Percentiles rank a stretch among this genome's conserved stretches.
Conservation (phyloP, 2,113 vertebrate species). For the Brienomyrus brachyistius region DNA sequence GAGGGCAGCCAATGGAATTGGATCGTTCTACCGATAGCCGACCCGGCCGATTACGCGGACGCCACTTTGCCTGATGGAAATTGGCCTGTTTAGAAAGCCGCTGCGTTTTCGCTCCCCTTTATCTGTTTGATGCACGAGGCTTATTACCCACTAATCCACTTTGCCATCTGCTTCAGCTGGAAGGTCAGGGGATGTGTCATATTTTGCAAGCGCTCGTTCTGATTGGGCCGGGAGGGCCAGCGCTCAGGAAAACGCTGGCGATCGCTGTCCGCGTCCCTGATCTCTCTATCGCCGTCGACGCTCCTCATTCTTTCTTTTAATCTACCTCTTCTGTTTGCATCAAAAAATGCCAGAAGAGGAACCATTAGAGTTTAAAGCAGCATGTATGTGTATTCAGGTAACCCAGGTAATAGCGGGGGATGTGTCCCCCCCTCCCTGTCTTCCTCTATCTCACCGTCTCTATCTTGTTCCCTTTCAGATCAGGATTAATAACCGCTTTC, state of each 20-base stretch:
- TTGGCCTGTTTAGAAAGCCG: conserved; percentile 26
- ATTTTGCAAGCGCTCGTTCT: conserved; percentile 38
- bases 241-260: not conserved
- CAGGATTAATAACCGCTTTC: not conserved
- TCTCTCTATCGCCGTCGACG: not conserved
- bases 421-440: not conserved
- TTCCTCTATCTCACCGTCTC: not conserved
- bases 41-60: conserved; percentile 45
- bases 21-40: conserved; percentile 44
- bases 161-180: conserved; percentile 43
- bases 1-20: conserved; percentile 32
- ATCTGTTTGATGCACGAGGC: conserved; percentile 25
- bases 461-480: not conserved
- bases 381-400: not conserved
- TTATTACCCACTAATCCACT: conserved; percentile 43
- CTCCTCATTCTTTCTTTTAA: not conserved
- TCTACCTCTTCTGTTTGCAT: not conserved
- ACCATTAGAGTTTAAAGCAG: not conserved
- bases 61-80: conserved; percentile 37
- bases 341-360: not conserved
- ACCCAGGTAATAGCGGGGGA: not conserved
- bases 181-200: conserved; percentile 45
- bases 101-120: conserved; percentile 23
- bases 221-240: conserved; percentile 18
- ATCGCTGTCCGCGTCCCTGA: not conserved